Percentiles rank a stretch among this genome's conserved stretches.
phyloP scores from a whole-genome alignment of 2,113 vertebrate genomes.

The Arizona elegans region DNA sequence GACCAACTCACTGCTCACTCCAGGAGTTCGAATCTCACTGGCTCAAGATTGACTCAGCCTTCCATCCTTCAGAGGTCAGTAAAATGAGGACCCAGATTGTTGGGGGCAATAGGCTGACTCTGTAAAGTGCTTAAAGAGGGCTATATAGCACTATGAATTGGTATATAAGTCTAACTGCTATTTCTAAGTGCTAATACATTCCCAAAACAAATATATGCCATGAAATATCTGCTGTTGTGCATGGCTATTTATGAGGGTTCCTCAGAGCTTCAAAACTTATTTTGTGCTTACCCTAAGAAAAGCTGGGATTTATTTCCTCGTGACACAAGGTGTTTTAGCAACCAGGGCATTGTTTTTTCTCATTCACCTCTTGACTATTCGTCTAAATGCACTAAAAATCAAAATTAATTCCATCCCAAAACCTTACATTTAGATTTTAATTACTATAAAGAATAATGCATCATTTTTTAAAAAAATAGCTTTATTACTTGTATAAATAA shows the following conservation, averaged over 20 bases:
- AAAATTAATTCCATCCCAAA: constrained; percentile 34
- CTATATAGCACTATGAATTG: too few species aligned
- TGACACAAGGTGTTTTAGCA: not conserved
- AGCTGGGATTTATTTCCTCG: not conserved
- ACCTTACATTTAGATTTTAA: constrained; percentile 17
- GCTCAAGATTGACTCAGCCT: too few species aligned
- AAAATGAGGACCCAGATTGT: too few species aligned
- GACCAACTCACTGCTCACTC: too few species aligned
- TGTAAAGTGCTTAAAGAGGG: too few species aligned
- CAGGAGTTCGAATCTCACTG: too few species aligned
- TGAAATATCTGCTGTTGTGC: not conserved
- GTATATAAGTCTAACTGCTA: too few species aligned
- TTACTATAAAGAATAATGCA: constrained; percentile 29
- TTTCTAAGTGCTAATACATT: too few species aligned
- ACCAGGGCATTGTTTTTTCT: not conserved
- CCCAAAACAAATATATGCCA: not conserved
- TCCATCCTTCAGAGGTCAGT: too few species aligned
- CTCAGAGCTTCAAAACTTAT: not conserved
- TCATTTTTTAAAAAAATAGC: not conserved
- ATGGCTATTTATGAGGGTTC: not conserved
- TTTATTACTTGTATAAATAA: constrained; percentile 30
- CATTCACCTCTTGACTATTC: constrained; percentile 5
- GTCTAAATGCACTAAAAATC: constrained; percentile 28
- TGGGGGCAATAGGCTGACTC: too few species aligned
- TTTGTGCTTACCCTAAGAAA: not conserved